Evolutionary conservation across 37 sponge, comb jelly and placozoan species (phyloP).

Genomic region (Geodia barretti): DNA sequence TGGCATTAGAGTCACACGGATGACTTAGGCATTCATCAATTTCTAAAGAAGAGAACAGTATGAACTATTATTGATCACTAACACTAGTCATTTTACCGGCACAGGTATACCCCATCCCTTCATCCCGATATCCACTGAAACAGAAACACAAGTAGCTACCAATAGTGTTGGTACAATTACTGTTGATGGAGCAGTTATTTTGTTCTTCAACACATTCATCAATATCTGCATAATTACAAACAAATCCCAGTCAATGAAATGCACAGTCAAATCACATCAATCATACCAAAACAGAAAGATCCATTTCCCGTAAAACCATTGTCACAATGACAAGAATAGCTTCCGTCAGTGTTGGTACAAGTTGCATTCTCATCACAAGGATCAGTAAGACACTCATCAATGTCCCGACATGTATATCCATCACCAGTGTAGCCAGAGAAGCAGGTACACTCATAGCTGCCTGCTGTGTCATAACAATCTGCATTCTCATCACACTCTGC

Average conservation of each 20-base stretch:
- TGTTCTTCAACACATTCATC: background rate
- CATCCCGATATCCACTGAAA: background rate
- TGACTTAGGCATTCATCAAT: too few relatives aligned
- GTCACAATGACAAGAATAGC: background rate
- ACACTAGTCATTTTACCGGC: too few relatives aligned
- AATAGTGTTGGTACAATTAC: background rate
- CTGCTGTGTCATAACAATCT: constrained; percentile 37
- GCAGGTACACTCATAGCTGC: constrained; percentile 44
- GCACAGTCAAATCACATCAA: background rate
- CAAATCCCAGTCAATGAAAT: background rate
- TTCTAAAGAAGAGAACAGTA: background rate
- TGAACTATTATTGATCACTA: background rate
- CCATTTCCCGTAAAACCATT: background rate
- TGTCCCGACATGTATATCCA: constrained; percentile 14
- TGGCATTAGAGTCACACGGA: background rate
- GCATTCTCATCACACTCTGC: constrained; percentile 20
- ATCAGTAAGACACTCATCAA: constrained; percentile 36
- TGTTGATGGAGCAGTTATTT: background rate
- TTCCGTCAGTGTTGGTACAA: background rate
- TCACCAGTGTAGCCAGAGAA: constrained; percentile 36
- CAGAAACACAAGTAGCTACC: background rate
- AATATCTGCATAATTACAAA: constrained; percentile 11
- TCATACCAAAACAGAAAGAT: background rate
- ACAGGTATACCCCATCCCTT: background rate
- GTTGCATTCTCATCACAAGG: constrained; percentile 28